These are phyloP conservation scores for Amorpha juglandis DNA, from an alignment of 2,888 invertebrate genomes.

Conservation along the genomic window DNA sequence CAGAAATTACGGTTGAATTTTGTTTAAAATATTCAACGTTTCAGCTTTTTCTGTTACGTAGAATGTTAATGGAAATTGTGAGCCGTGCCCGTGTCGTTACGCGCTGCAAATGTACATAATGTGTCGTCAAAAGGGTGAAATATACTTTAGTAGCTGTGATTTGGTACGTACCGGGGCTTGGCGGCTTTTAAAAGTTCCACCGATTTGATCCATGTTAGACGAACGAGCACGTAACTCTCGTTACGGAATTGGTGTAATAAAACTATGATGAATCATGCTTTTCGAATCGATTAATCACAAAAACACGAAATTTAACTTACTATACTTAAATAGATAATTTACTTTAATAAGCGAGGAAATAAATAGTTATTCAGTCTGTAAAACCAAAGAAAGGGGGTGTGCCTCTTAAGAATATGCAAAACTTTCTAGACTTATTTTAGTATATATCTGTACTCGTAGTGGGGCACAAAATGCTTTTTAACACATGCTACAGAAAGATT, in stretches of 20 bases:
- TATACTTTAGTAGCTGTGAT: slow-evolving; percentile 81
- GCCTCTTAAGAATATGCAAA: too few relatives aligned
- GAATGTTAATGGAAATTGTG: slow-evolving; percentile 81
- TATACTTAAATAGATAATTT: too few relatives aligned
- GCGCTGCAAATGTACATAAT: slow-evolving; percentile 83
- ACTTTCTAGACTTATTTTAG: too few relatives aligned
- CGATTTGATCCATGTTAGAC: slow-evolving; percentile 66
- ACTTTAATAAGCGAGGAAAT: too few relatives aligned
- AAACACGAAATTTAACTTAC: too few relatives aligned
- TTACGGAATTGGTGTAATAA: slow-evolving; percentile 31
- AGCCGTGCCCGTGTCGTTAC: slow-evolving; percentile 82
- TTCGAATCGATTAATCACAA: too few relatives aligned
- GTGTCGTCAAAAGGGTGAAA: slow-evolving; percentile 84
- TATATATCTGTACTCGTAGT: too few relatives aligned
- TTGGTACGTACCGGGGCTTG: slow-evolving; percentile 68
- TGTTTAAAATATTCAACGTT: slow-evolving; percentile 51
- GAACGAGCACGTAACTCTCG: slow-evolving; percentile 46
- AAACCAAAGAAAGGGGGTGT: too few relatives aligned
- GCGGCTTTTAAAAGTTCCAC: slow-evolving; percentile 74
- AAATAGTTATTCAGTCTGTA: too few relatives aligned
- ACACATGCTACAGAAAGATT: too few relatives aligned
- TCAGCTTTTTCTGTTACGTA: slow-evolving; percentile 63
- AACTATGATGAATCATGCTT: too few relatives aligned
- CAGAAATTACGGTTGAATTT: slow-evolving; percentile 55
- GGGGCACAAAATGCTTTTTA: too few relatives aligned